Evolutionary conservation across 2,797 vertebrate species (phyloP).

Genomic region (Sebastes trivittatus): DNA sequence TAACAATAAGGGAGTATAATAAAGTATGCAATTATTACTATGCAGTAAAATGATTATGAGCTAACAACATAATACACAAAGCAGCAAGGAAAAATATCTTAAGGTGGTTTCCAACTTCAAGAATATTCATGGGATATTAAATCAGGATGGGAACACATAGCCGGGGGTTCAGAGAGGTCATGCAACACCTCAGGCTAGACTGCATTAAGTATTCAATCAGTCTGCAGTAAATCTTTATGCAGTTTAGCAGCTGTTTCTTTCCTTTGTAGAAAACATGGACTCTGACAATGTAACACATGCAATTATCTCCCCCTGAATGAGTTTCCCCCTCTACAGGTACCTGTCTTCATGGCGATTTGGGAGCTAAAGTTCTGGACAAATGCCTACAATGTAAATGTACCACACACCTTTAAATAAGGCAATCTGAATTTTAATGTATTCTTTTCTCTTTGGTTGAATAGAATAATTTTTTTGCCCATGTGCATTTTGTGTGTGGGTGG

Average conservation of each 20-base stretch:
- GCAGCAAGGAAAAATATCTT: neutral
- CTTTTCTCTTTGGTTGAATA: neutral
- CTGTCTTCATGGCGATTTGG: neutral
- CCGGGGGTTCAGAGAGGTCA: slow-evolving; percentile 24
- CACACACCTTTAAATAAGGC: slow-evolving; percentile 8
- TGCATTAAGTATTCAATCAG: slow-evolving; percentile 14
- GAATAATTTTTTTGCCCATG: slow-evolving; percentile 9
- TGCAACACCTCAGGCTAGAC: neutral
- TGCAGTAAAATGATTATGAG: neutral
- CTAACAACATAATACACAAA: neutral
- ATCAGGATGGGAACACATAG: slow-evolving; percentile 16
- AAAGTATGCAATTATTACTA: neutral
- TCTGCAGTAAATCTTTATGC: slow-evolving; percentile 8
- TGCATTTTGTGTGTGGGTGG: slow-evolving; percentile 28
- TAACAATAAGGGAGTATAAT: neutral
- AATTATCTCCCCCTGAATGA: slow-evolving; percentile 22
- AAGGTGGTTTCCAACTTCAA: neutral
- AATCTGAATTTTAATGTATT: slow-evolving; percentile 14
- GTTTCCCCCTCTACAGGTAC: neutral
- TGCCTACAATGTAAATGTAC: slow-evolving; percentile 29
- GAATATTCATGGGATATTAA: slow-evolving; percentile 38
- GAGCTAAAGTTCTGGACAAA: slow-evolving; percentile 23
- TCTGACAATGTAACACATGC: neutral
- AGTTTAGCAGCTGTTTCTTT: slow-evolving; percentile 26
- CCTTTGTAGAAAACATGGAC: slow-evolving; percentile 13